Evolutionary conservation across 2,113 vertebrate species (phyloP), one percentile per base, ranked within the genome.

Genomic region (Nettapus auritus): DNA sequence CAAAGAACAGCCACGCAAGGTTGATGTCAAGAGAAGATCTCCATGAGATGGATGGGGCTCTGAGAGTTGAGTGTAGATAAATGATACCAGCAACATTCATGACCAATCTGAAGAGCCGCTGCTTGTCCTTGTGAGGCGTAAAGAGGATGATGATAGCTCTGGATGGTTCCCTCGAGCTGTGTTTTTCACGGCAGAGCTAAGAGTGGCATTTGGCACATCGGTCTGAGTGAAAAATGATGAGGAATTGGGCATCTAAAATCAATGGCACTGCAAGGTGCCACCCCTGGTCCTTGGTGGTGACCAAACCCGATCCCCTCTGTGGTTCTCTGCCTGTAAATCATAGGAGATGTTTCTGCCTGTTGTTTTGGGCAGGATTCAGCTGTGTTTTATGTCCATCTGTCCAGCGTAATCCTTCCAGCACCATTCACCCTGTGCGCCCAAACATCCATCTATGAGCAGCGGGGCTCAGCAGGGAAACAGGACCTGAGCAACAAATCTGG

Each of bases 21-120:
- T 62, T 50, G 84, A 38, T 94, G 84, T 85, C 78, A 29, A 76
- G 87, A 82, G 77, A 12, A 87, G 68, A 89, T 36, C 84, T 79
- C 46, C 62, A 53, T 0, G 2, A 91, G 93, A 84, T 91, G 73
- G 86, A 95, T 75, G 86, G 59, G 42, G 31, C 91, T 74, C 7
- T 38, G 75, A 85, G 87, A 16, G 0, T 8, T 77, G 84, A 38
- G 25, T 29, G 59, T 1, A 36, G 86, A 92, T 76, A 87, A 91
- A 89, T 40, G 81, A 76, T 7, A 62, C 12, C 82, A 66, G 82
- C 57, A 29, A 55, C 50, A 84, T 63, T 88, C 84, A 79, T 29
- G 85, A 89, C 57, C 70, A 69, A 73, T 62, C 50, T 50, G 74
- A 87, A 9, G 74, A 85, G 70, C 44, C 7, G 2, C 78, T 87